These are phyloP conservation scores for Scomberomorus guttatus DNA, from an alignment of 2,797 vertebrate genomes.

Conservation along the genomic window DNA sequence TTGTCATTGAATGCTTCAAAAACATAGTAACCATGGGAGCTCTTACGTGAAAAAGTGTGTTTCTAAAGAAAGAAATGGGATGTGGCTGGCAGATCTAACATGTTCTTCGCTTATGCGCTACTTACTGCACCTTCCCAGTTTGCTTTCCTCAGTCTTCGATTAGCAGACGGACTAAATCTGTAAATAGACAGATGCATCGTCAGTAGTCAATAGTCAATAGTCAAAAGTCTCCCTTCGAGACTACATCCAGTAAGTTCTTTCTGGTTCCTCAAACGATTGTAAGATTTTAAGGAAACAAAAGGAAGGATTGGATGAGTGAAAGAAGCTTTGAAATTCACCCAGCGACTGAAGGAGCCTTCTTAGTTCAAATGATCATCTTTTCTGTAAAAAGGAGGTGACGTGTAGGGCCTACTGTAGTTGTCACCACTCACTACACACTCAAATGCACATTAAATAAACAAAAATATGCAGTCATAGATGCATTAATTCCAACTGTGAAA, in stretches of 20 bases:
- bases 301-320: neutral
- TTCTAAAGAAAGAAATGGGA: constrained; percentile 10
- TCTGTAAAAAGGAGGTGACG: neutral
- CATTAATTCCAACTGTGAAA: constrained; percentile 27
- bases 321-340: neutral
- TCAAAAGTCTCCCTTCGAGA: neutral
- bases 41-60: constrained; percentile 8
- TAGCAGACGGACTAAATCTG: constrained; percentile 24
- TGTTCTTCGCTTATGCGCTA: neutral
- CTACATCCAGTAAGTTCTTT: neutral
- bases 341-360: neutral
- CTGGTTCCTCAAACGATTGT: neutral
- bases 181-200: constrained; percentile 1
- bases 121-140: neutral
- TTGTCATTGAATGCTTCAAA: constrained; percentile 44
- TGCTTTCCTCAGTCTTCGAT: constrained; percentile 1
- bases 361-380: neutral
- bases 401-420: neutral
- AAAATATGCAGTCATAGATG: constrained; percentile 18
- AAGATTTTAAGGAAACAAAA: constrained; percentile 6
- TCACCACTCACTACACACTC: constrained; percentile 8
- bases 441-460: constrained; percentile 34
- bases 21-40: constrained; percentile 44
- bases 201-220: neutral
- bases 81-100: constrained; percentile 15